phyloP scores from a whole-genome alignment of 1,140 invertebrate genomes.

The Anastatus disparis region DNA sequence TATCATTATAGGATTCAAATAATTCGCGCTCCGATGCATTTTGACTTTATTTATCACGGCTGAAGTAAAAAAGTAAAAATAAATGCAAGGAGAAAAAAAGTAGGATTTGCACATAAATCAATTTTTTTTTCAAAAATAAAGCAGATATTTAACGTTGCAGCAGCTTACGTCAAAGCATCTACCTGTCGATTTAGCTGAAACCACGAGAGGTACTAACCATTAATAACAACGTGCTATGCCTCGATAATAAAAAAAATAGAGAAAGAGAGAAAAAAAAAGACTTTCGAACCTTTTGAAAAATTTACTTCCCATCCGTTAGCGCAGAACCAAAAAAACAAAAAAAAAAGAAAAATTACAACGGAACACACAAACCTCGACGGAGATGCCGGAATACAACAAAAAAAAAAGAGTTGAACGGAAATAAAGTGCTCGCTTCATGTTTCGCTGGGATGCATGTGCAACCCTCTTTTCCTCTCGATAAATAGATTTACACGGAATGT shows the following conservation, averaged over 20 bases:
- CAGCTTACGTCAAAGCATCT: background rate
- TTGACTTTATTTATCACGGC: background rate
- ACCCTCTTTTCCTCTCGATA: too few relatives aligned
- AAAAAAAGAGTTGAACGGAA: background rate
- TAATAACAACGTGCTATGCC: background rate
- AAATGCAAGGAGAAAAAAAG: too few relatives aligned
- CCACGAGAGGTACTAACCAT: background rate
- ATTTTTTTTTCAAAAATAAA: too few relatives aligned
- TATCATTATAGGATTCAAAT: too few relatives aligned
- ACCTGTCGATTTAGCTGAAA: background rate
- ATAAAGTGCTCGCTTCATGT: background rate
- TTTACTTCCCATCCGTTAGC: constrained; percentile 1
- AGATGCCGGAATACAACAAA: background rate
- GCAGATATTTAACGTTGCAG: background rate
- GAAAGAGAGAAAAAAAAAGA: background rate
- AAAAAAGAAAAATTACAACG: background rate
- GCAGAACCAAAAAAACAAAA: background rate
- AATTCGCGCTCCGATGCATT: too few relatives aligned
- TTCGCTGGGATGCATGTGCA: background rate
- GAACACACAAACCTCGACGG: background rate
- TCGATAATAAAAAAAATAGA: too few relatives aligned
- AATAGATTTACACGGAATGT: constrained; percentile 2
- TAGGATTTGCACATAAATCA: too few relatives aligned
- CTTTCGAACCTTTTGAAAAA: constrained; percentile 5
- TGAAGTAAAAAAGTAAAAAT: background rate